Conservation (phyloP, 2,888 invertebrate species). For the Microdon myrmicae region DNA sequence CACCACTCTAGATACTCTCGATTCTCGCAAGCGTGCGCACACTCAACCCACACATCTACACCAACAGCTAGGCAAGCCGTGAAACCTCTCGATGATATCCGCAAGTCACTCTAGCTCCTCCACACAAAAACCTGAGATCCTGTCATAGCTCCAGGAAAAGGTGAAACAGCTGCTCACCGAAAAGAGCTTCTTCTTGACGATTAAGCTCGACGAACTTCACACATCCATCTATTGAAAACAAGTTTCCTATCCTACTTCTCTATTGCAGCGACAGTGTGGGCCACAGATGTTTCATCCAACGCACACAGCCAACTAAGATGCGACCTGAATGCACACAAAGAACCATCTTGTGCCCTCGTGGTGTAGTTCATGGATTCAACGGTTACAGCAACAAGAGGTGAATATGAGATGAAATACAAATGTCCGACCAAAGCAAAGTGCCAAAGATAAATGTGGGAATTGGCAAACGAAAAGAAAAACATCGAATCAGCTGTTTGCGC, state of each 20-base stretch:
- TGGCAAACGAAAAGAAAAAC: constrained; percentile 40
- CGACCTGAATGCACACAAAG: not conserved
- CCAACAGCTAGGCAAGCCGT: constrained; percentile 2
- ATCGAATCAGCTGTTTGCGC: constrained; percentile 46
- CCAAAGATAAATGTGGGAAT: constrained; percentile 10
- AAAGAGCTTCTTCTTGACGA: constrained; percentile 1
- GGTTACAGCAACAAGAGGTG: constrained; percentile 28
- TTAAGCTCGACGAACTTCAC: no score
- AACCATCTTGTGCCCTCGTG: no score
- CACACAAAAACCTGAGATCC: constrained; percentile 16
- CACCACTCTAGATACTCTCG: constrained; percentile 23
- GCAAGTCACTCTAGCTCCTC: constrained; percentile 34
- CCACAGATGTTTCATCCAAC: constrained; percentile 42
- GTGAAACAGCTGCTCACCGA: constrained; percentile 41
- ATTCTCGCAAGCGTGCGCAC: no score
- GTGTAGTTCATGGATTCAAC: no score
- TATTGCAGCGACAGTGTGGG: not conserved
- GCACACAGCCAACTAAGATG: no score
- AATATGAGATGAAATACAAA: constrained; percentile 13
- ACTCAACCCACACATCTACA: constrained; percentile 4
- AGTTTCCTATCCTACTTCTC: constrained; percentile 39
- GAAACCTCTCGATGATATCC: constrained; percentile 13
- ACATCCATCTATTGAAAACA: constrained; percentile 31
- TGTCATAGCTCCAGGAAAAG: constrained; percentile 7
- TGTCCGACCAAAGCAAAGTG: not conserved